Evolutionary conservation across 2,797 vertebrate genomes (phyloP).

Genomic region (Pterois miles): DNA sequence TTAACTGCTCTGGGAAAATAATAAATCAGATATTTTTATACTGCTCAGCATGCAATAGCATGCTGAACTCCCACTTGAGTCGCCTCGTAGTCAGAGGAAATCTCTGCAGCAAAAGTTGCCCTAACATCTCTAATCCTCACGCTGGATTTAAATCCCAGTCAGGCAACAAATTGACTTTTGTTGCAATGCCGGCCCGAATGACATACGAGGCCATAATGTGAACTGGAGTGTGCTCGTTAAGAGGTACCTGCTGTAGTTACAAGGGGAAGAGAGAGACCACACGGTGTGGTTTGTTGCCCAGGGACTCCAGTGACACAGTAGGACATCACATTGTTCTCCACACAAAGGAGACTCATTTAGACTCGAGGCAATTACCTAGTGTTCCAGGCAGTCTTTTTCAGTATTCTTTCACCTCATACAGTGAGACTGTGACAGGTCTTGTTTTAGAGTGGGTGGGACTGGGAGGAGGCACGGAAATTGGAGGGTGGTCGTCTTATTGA

Average conservation of each 20-base stretch:
- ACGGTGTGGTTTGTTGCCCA: slow-evolving; percentile 77
- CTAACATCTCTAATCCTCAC: slow-evolving; percentile 16
- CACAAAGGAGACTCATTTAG: slow-evolving; percentile 83
- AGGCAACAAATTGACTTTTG: slow-evolving; percentile 66
- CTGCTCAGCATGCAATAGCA: too few species aligned
- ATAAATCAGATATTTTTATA: slow-evolving; percentile 32
- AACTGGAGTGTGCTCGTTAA: slow-evolving; percentile 75
- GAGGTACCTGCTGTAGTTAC: slow-evolving; percentile 76
- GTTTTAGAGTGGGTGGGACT: slow-evolving; percentile 58
- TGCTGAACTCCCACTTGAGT: not conserved
- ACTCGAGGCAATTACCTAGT: slow-evolving; percentile 75
- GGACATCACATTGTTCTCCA: slow-evolving; percentile 78
- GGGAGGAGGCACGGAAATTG: slow-evolving; percentile 66
- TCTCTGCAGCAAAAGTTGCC: not conserved
- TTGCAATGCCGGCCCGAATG: slow-evolving; percentile 48
- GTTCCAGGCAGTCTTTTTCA: slow-evolving; percentile 57
- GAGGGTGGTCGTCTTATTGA: slow-evolving; percentile 78
- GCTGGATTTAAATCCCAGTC: slow-evolving; percentile 46
- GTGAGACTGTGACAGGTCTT: slow-evolving; percentile 67
- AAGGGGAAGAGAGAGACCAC: slow-evolving; percentile 68
- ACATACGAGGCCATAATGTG: slow-evolving; percentile 66
- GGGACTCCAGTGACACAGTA: slow-evolving; percentile 76
- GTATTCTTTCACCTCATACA: slow-evolving; percentile 72
- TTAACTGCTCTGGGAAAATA: slow-evolving; percentile 56
- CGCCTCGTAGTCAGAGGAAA: not conserved